Percentiles rank a stretch among this genome's conserved stretches.
Conservation (phyloP, 2,113 vertebrate genomes). For the Nasalis larvatus region DNA sequence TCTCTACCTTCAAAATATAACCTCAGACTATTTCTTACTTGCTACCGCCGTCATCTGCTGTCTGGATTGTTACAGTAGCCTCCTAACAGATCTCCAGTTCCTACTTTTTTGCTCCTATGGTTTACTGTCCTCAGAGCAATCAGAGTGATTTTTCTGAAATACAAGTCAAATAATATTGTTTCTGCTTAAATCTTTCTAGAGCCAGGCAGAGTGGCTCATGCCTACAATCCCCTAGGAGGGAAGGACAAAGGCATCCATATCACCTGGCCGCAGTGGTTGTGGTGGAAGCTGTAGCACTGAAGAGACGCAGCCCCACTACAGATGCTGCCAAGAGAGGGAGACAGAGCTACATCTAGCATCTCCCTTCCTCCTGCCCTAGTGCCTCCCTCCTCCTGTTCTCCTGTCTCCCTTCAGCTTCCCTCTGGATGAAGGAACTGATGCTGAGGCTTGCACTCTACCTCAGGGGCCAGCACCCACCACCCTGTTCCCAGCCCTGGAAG, state of each 20-base stretch:
- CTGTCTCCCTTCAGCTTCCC: too few species aligned
- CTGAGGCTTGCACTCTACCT: neutral
- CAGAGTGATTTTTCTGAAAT: neutral
- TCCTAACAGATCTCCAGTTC: neutral
- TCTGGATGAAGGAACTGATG: neutral
- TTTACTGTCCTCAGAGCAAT: neutral
- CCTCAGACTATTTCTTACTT: neutral
- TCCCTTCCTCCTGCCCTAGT: neutral
- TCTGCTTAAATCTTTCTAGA: neutral
- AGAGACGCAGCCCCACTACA: neutral
- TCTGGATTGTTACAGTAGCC: too few species aligned
- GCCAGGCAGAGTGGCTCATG: too few species aligned
- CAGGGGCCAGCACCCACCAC: neutral
- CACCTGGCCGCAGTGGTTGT: neutral
- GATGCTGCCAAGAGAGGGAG: too few species aligned
- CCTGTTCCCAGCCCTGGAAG: too few species aligned
- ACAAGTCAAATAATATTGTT: neutral
- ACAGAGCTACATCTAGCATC: neutral
- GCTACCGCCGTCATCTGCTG: neutral
- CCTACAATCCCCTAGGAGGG: too few species aligned
- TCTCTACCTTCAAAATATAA: neutral
- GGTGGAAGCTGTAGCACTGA: neutral
- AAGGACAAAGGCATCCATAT: fast-evolving
- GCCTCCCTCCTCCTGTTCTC: too few species aligned
- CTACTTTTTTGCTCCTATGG: neutral